Conservation (phyloP, 2,888 invertebrate genomes). For the Nomada hirtipes region DNA sequence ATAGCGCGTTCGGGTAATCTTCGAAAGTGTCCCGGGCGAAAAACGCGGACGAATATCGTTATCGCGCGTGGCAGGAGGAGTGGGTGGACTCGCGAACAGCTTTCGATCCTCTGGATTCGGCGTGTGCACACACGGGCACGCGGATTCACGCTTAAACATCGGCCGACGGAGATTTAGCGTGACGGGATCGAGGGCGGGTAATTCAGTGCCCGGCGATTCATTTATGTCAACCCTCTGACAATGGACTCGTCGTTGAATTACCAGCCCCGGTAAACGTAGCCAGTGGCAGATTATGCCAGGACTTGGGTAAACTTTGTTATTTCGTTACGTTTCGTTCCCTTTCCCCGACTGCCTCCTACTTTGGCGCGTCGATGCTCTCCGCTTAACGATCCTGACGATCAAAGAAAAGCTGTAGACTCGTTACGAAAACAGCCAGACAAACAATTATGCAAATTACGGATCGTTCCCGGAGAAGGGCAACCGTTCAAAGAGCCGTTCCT, state of each 20-base stretch:
- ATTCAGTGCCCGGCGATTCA: slow-evolving; percentile 23
- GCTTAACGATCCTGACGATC: slow-evolving; percentile 15
- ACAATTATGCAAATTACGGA: slow-evolving; percentile 43
- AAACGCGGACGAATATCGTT: background rate
- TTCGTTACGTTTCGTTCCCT: background rate
- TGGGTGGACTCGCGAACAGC: background rate
- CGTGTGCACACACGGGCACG: background rate
- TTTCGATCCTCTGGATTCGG: slow-evolving; percentile 7
- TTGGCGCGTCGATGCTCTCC: background rate
- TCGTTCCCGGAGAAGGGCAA: slow-evolving; percentile 12
- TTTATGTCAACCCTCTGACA: slow-evolving; percentile 30
- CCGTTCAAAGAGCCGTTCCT: slow-evolving; percentile 19
- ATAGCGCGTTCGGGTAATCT: slow-evolving; percentile 8
- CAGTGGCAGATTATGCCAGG: slow-evolving; percentile 15
- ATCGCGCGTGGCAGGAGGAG: background rate
- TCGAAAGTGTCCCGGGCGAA: background rate
- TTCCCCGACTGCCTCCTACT: too few species aligned
- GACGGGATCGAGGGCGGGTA: slow-evolving; percentile 2
- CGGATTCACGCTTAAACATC: slow-evolving; percentile 26
- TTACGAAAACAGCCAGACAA: slow-evolving; percentile 32
- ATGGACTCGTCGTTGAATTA: slow-evolving; percentile 25
- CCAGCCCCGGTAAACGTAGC: slow-evolving; percentile 24
- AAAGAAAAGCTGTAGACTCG: slow-evolving; percentile 13
- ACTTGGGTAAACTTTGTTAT: slow-evolving; percentile 20
- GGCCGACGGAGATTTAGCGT: slow-evolving; percentile 7